Evolutionary conservation across 1,140 invertebrate species (phyloP).

Genomic region (Drosophila willistoni): DNA sequence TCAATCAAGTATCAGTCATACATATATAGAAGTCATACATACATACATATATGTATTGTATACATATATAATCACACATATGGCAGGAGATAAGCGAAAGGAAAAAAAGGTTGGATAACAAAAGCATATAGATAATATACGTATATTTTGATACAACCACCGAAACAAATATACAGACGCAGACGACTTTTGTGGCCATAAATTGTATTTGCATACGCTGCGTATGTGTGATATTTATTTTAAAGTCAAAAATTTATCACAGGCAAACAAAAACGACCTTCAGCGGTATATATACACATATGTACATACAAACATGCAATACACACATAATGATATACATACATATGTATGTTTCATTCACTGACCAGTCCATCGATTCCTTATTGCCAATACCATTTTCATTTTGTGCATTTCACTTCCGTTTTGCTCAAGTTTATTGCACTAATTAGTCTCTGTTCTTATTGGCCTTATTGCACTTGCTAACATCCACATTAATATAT

Average conservation of each 20-base stretch:
- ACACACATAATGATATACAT: constrained; percentile 8
- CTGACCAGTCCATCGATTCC: constrained; percentile 47
- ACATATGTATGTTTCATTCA: constrained; percentile 36
- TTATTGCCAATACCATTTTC: constrained; percentile 43
- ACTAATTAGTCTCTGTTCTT: constrained; percentile 17
- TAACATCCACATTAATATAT: not conserved
- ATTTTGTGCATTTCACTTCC: constrained; percentile 33
- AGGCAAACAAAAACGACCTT: constrained; percentile 75
- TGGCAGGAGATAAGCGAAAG: constrained; percentile 43
- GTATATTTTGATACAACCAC: constrained; percentile 26
- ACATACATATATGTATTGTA: no score
- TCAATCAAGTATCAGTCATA: constrained; percentile 65
- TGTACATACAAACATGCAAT: not conserved
- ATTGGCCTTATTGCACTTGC: constrained; percentile 18
- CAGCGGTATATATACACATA: constrained; percentile 34
- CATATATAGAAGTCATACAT: constrained; percentile 19
- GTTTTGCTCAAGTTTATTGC: constrained; percentile 25
- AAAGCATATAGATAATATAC: constrained; percentile 34
- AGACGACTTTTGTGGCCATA: not conserved
- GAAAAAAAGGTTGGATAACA: constrained; percentile 64
- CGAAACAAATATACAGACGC: constrained; percentile 35
- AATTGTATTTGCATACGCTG: constrained; percentile 44
- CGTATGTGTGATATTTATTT: constrained; percentile 61
- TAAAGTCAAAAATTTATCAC: constrained; percentile 59
- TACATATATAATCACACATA: constrained; percentile 13